phyloP scores from a whole-genome alignment of 2,888 invertebrate genomes.

The Dicyrtoma fusca region DNA sequence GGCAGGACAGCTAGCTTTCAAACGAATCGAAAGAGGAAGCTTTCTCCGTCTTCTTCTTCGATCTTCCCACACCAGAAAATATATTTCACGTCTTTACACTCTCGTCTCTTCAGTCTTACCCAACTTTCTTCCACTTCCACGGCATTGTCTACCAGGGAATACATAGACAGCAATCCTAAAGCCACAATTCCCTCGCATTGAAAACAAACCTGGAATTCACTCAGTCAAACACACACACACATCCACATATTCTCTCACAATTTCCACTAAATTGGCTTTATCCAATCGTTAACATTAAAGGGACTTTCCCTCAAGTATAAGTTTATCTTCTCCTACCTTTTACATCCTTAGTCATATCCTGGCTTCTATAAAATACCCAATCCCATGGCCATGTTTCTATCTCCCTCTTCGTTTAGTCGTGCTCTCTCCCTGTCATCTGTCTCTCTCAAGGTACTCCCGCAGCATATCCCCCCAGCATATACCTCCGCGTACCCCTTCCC shows the following conservation, averaged over 20 bases:
- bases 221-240: slow-evolving; percentile 14
- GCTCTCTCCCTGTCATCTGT: background rate
- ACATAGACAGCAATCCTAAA: slow-evolving; percentile 1
- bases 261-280: slow-evolving; percentile 33
- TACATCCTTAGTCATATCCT: background rate
- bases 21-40: slow-evolving; percentile 38
- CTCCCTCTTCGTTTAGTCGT: background rate
- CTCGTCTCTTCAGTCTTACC: slow-evolving; percentile 9
- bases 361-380: background rate
- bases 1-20: slow-evolving; percentile 38
- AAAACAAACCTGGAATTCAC: slow-evolving; percentile 27
- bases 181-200: slow-evolving; percentile 18
- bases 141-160: too few species aligned
- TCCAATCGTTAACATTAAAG: slow-evolving; percentile 31
- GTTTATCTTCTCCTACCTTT: too few species aligned
- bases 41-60: slow-evolving; percentile 6
- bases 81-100: slow-evolving; percentile 2
- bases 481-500: background rate
- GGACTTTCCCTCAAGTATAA: background rate
- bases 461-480: too few species aligned
- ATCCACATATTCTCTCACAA: slow-evolving; percentile 29
- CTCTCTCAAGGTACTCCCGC: background rate
- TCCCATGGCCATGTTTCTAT: background rate
- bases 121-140: slow-evolving; percentile 5
- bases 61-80: slow-evolving; percentile 17